Base-by-base conservation (phyloP, 30 jellyfish, hydroid and myxozoan genomes). In the Aurelia sp. region DNA sequence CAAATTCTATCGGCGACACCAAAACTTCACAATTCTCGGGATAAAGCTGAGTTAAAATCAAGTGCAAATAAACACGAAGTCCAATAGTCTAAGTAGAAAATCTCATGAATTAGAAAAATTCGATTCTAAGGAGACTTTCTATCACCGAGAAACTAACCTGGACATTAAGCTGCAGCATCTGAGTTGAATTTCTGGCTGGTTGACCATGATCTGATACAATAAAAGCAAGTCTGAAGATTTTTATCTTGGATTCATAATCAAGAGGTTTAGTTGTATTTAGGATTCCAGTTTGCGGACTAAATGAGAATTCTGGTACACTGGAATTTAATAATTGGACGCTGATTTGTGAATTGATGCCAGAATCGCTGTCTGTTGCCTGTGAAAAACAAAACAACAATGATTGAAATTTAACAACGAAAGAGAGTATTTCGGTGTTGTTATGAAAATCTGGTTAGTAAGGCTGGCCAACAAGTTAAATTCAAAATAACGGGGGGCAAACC, bases 351-450 rank as follows among this genome's bases (percentile, higher is more conserved):
- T 62, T 78, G 27, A 35, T 33, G 12, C 98, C 98, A 62, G 84
- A 73, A 86, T 92, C 98, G 6, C 44, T 20, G 65, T 92, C 98
- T n/a, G 86, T 30, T 27, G 97, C 98, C 87, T 79, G 33, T n/a
- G 16, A 6, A 68, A 13, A 53, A 18, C 18, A 5, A 75, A 16
- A 72, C 20, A 31, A 13, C 4, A 20, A 6, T 37, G 13, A 33
- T 33, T 27, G 33, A 69, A 11, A 27, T 8, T 22, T 3, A 23
- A 13, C 1, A 7, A 55, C 23, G 0, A 19, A 66, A 4, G 18
- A n/a, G n/a, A n/a, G n/a, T n/a, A n/a, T 20, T 37, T 7, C 10
- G 50, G 50, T 37, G 50, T 4, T 1, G 50, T 37, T 1, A 4
- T 37, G 50, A 3, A 3, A 7, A 37, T 37, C 50, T 37, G 10